Base-by-base conservation (phyloP, 2,113 vertebrate genomes). In the Clarias gariepinus region DNA sequence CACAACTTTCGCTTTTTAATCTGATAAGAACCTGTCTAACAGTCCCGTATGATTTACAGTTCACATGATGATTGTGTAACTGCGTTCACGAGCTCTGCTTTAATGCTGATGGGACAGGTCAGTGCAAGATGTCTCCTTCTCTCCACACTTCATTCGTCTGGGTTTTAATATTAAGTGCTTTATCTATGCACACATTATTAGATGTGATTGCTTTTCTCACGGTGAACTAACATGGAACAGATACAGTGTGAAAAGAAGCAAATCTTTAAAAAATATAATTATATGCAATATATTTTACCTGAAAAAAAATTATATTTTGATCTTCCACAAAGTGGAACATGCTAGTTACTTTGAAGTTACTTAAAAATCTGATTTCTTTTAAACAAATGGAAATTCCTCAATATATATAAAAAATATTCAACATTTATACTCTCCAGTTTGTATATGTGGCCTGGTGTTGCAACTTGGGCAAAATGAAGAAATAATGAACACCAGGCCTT, bases 1-100 rank as follows among this genome's bases (percentile, higher is more conserved):
- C 55, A 57, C 69, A 25, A 74, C 68, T 74, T 84, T 74, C n/a
- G 47, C 81, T 61, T 84, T 83, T 84, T 47, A 74, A 61, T 84
- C 68, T 74, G 6, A 11, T 21, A 47, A 21, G 63, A 52, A 66
- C 16, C 2, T 2, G 55, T 47, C 53, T 58, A 53, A 74, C 68
- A 74, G 82, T 36, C 52, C 13, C 7, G 21, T 9, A 55, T 84
- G 82, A 71, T 83, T 71, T 71, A 73, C 21, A 71, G 69, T 74
- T n/a, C 21, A 16, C 2, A 3, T 60, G 55, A 60, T 18, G 69
- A 47, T 61, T 60, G 52, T 28, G 12, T 16, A n/a, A 68, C 23
- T 25, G 1, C 30, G 15, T 13, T 30, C 15, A 10, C 16, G 33
- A 64, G 25, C 28, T 36, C 9, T 60, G 78, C 52, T 78, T 77